Evolutionary conservation across 2,113 vertebrate species (phyloP).

Genomic region (Paracanthobrama guichenoti): DNA sequence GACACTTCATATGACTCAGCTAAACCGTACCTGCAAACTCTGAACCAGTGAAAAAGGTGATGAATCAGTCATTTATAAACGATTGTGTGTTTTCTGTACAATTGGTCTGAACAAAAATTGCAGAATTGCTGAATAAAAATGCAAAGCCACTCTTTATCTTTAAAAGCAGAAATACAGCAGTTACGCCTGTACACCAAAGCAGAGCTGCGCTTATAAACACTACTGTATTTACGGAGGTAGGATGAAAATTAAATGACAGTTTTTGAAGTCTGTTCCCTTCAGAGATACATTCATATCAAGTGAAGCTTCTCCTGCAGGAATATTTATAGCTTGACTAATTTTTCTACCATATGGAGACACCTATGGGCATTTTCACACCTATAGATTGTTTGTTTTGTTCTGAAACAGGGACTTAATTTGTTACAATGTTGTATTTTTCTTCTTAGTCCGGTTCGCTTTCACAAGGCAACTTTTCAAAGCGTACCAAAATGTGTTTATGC

Average conservation of each 20-base stretch:
- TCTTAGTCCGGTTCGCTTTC: too few species aligned
- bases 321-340: constrained; percentile 35
- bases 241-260: too few species aligned
- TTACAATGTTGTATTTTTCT: too few species aligned
- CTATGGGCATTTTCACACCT: too few species aligned
- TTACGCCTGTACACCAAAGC: background rate
- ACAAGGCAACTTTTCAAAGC: too few species aligned
- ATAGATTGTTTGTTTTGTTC: too few species aligned
- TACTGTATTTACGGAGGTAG: too few species aligned
- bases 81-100: background rate
- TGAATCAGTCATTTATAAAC: background rate
- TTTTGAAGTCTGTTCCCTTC: too few species aligned
- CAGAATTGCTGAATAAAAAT: background rate
- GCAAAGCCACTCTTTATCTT: background rate
- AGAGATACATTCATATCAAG: too few species aligned
- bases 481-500: too few species aligned
- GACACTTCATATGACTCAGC: constrained; percentile 6
- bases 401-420: too few species aligned
- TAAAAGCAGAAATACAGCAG: background rate
- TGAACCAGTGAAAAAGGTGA: background rate
- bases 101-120: background rate
- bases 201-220: background rate
- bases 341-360: constrained; percentile 24
- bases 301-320: constrained; percentile 46
- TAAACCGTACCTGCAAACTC: background rate